phyloP scores from a whole-genome alignment of 1,140 invertebrate genomes.

The Charaxes varanes region DNA sequence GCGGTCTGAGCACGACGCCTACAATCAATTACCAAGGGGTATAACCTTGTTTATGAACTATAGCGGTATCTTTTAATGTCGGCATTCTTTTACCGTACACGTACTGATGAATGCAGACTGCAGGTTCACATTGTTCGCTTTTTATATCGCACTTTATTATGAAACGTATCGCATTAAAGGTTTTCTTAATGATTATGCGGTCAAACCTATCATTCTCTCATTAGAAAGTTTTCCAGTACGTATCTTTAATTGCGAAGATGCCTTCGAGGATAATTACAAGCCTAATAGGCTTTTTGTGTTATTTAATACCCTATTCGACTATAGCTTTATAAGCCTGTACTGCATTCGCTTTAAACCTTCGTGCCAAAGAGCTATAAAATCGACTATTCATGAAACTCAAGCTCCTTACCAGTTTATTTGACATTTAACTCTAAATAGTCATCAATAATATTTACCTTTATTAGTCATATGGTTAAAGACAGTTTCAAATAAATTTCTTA shows the following conservation, averaged over 20 bases:
- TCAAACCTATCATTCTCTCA: constrained; percentile 1
- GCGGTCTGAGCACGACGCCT: constrained; percentile 11
- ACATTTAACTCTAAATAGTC: too few species aligned
- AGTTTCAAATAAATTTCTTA: too few species aligned
- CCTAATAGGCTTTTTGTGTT: not conserved
- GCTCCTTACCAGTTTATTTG: too few species aligned
- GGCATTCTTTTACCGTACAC: not conserved
- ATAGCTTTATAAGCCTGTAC: too few species aligned
- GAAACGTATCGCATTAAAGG: not conserved
- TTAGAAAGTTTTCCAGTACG: constrained; percentile 8
- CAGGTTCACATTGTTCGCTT: not conserved
- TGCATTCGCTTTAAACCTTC: too few species aligned
- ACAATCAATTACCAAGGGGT: constrained; percentile 18
- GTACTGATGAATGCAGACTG: too few species aligned
- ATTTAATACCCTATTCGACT: too few species aligned
- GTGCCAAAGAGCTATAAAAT: too few species aligned
- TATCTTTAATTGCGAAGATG: not conserved
- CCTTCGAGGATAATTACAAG: constrained; percentile 4
- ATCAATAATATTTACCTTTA: too few species aligned
- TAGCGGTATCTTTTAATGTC: constrained; percentile 11
- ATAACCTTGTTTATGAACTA: constrained; percentile 21
- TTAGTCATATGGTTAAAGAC: too few species aligned
- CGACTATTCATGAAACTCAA: too few species aligned
- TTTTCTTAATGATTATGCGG: constrained; percentile 4
- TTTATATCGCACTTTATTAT: not conserved